Evolutionary conservation across 2,113 vertebrate genomes (phyloP), one percentile per base, ranked within the genome.

Genomic region (Emydura subglobosa): DNA sequence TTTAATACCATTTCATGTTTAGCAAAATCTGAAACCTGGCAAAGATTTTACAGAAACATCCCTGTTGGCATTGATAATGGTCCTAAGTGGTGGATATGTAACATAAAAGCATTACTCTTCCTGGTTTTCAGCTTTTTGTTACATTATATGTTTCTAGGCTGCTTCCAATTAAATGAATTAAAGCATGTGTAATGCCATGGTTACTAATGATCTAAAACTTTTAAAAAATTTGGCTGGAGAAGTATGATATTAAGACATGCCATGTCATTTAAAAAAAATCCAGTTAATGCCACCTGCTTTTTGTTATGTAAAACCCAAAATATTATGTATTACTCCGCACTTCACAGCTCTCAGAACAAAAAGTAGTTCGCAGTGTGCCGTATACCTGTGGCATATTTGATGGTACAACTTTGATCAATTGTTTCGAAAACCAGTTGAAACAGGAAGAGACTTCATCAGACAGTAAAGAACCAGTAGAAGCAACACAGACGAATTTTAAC

Each of bases 341-440:
- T 95, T 95, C 57, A 2, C 96, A 95, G 94, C 93, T 93, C 87
- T 97, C 96, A 95, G 95, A 95, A 95, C 95, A 96, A 94, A 97
- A 96, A 91, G 89, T 96, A 97, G 96, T 91, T 96, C 78, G 0
- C 95, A 96, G 74, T 97, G 85, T 97, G 91, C 97, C 92, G 89
- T 96, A 92, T 93, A 95, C 90, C 85, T 94, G 92, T 97, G 97
- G 95, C 91, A 93, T 97, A 84, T 97, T 97, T 96, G 93, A 97
- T 97, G 91, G 94, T 97, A 97, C 87, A 97, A 93, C 91, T 96
- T 96, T 94, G 94, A 97, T 97, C 94, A 97, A 92, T 97, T 92
- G 95, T 97, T 97, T 91, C 91, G 6, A 98, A 97, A 97, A 95
- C 96, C 93, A 95, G 94, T 96, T 98, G 96, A 97, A 97, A 97